These are phyloP conservation scores for Arenaria interpres DNA, from an alignment of 2,113 vertebrate genomes.

Conservation along the genomic window DNA sequence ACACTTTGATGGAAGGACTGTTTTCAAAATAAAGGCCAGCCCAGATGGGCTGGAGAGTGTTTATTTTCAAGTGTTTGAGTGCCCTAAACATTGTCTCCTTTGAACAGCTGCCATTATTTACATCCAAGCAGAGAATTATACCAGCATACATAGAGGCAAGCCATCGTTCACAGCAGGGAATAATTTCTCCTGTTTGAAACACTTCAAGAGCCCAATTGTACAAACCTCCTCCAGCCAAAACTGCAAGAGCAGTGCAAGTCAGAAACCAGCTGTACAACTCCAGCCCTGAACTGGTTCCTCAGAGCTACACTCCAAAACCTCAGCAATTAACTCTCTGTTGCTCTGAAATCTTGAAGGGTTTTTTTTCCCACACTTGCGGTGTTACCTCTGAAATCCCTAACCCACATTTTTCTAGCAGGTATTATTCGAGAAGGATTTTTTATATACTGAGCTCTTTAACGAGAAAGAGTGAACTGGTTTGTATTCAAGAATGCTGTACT, in stretches of 20 bases:
- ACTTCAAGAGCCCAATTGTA: not conserved
- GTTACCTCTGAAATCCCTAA: not conserved
- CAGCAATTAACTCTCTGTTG: not conserved
- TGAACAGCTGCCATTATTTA: not conserved
- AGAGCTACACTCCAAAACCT: not conserved
- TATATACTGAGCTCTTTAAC: not conserved
- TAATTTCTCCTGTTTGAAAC: not conserved
- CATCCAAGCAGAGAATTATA: not conserved
- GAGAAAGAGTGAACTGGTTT: not conserved
- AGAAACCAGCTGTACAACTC: not conserved
- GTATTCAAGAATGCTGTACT: not conserved
- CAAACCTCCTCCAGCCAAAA: not conserved
- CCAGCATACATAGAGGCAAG: not conserved
- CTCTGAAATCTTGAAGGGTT: not conserved
- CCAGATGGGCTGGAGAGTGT: not conserved
- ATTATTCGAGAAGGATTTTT: not conserved
- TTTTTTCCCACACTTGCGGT: not conserved
- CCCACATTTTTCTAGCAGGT: not conserved
- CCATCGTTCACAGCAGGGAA: not conserved
- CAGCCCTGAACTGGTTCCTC: not conserved
- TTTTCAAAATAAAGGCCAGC: not conserved
- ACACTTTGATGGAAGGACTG: not conserved
- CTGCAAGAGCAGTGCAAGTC: rapidly evolving
- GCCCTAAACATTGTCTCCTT: not conserved
- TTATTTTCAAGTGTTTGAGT: not conserved